Evolutionary conservation across 2,113 vertebrate species (phyloP), one percentile per base, ranked within the genome.

Genomic region (Gopherus evgoodei): DNA sequence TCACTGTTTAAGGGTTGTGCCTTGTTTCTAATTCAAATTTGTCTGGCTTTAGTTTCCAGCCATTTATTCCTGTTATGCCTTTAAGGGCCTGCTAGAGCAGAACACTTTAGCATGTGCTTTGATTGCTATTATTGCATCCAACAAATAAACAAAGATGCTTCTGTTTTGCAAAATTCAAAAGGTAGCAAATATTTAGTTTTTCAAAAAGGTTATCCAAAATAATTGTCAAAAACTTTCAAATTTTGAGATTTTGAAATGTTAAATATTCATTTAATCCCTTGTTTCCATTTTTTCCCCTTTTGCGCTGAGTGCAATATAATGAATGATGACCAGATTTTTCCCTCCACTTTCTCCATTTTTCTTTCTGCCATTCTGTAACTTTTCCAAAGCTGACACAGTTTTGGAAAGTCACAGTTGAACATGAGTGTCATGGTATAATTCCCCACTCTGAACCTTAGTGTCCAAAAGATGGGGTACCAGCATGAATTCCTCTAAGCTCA

Each of bases 291-390:
- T 11, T 59, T 5, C 81, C 49, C 25, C 14, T 44, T 42, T 44
- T 44, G 7, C 4, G 53, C 2, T 57, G 14, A 52, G n/a, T 2
- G 42, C 0, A 69, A 6, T 4, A 84, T 2, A 83, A 81, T 12
- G 12, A 78, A 65, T 1, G 12, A 69, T 80, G 9, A 6, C 12
- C 8, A 6, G 22, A 3, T 38, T 11, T 78, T 86, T 38, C 22
- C 10, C 22, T 35, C 42, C 13, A 42, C 5, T 14, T 27, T 44
- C 21, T 76, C 42, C 42, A 75, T 38, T 76, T 76, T 76, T 44
- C 42, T 44, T 44, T 25, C 42, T 44, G 38, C 42, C 75, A 76
- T 44, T 47, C 42, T 42, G 24, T 25, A 76, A 47, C 75, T 25
- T 76, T 76, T 76, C n/a, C 38, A 76, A 76, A 76, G 22, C 24